phyloP scores from a whole-genome alignment of 2,797 vertebrate genomes.

The Gymnodraco acuticeps region DNA sequence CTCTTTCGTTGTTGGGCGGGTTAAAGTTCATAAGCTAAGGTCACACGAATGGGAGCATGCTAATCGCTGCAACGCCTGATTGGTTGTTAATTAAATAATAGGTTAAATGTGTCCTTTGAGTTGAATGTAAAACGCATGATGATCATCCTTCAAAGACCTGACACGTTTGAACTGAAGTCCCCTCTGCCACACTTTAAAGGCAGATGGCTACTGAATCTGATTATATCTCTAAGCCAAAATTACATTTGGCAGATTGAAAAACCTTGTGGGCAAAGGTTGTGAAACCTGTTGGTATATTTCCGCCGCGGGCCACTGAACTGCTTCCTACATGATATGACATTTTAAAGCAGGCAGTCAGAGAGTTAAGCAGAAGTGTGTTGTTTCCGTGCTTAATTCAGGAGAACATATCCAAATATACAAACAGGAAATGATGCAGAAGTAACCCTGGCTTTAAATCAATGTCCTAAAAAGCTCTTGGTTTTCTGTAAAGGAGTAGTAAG shows the following conservation, averaged over 20 bases:
- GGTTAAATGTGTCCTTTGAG: background rate
- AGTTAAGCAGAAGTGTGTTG: constrained; percentile 38
- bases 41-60: too few relatives aligned
- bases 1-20: too few relatives aligned
- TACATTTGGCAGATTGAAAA: constrained; percentile 45
- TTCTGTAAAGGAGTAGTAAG: background rate
- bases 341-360: constrained; percentile 17
- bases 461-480: background rate
- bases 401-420: background rate
- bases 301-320: constrained; percentile 11
- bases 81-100: too few relatives aligned
- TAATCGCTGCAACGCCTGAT: too few relatives aligned
- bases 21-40: too few relatives aligned
- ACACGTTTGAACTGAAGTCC: background rate
- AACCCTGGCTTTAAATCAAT: background rate
- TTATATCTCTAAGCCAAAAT: constrained; percentile 31
- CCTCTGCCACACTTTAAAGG: background rate
- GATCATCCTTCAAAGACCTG: background rate
- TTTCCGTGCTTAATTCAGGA: constrained; percentile 17
- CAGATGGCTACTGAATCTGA: constrained; percentile 6
- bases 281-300: constrained; percentile 48
- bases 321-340: constrained; percentile 54
- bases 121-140: constrained; percentile 7
- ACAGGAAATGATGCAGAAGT: constrained; percentile 5
- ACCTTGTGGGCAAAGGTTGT: constrained; percentile 16